A percentile compares a stretch with the other conserved stretches of the same genome.
These are phyloP conservation scores for Mus minutoides DNA, from an alignment of 2,797 vertebrate species.

Conservation along the genomic window DNA sequence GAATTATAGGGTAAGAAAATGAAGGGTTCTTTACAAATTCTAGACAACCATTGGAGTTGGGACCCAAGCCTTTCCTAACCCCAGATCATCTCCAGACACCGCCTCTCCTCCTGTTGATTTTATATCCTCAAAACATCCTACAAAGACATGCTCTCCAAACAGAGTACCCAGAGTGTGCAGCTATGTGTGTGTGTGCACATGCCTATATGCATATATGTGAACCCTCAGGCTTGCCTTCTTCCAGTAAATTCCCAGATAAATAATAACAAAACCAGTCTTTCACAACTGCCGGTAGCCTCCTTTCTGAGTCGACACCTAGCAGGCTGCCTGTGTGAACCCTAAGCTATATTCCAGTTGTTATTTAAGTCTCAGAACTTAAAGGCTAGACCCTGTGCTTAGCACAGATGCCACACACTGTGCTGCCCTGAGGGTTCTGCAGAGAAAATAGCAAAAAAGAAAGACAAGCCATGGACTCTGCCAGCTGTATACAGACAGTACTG, in stretches of 20 bases:
- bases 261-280: neutral
- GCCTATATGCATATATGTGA: neutral
- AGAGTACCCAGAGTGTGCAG: constrained; percentile 58
- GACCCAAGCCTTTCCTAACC: neutral
- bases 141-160: constrained; percentile 79
- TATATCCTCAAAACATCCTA: constrained; percentile 67
- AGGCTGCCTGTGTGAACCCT: neutral
- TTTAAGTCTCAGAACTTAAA: neutral
- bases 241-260: neutral
- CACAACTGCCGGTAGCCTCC: neutral
- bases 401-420: neutral
- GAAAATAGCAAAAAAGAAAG: neutral
- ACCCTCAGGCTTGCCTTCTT: neutral
- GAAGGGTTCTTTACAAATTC: constrained; percentile 62
- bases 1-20: constrained; percentile 70
- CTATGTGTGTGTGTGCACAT: neutral
- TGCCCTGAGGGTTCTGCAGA: fast-evolving
- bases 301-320: neutral
- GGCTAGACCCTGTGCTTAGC: neutral
- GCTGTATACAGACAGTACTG: neutral
- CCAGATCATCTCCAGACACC: neutral
- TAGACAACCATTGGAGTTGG: constrained; percentile 72
- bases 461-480: neutral
- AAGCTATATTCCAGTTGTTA: neutral
- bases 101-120: constrained; percentile 16